Conservation (phyloP, 2,113 vertebrate genomes). For the Stegastes partitus region DNA sequence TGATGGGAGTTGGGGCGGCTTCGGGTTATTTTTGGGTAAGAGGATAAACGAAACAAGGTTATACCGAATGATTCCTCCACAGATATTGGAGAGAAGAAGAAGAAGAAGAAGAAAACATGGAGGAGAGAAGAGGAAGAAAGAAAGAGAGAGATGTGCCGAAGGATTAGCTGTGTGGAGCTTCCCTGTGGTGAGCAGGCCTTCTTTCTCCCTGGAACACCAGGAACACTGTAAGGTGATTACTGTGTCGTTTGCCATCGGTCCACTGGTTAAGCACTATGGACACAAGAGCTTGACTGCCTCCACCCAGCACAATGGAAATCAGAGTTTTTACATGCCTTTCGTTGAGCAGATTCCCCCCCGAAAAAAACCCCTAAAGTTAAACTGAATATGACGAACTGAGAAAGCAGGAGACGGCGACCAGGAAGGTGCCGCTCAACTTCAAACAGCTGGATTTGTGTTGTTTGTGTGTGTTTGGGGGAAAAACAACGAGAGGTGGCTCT, state of each 20-base stretch:
- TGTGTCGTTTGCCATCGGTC: conserved; percentile 84
- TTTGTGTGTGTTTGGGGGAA: conserved; percentile 19
- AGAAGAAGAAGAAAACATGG: conserved; percentile 9
- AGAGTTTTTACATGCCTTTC: conserved; percentile 33
- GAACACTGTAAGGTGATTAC: conserved; percentile 89
- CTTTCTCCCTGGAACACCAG: conserved; percentile 73
- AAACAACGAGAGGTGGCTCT: conserved; percentile 19
- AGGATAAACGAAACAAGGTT: conserved; percentile 29
- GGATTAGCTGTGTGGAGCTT: conserved; percentile 82
- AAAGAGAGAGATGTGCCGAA: conserved; percentile 62
- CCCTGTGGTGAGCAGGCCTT: conserved; percentile 76
- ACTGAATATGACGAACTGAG: background rate
- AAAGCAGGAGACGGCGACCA: background rate
- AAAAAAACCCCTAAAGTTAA: background rate
- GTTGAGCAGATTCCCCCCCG: background rate
- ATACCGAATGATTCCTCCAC: conserved; percentile 28
- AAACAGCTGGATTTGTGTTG: conserved; percentile 70
- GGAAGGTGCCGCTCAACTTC: conserved; percentile 35
- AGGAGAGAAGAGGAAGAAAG: conserved; percentile 37
- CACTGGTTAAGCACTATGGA: conserved; percentile 85
- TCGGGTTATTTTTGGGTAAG: background rate
- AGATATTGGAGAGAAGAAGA: conserved; percentile 27
- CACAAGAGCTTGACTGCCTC: conserved; percentile 68
- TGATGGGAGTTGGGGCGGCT: background rate
- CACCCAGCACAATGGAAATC: conserved; percentile 69